Base-by-base conservation (phyloP, 1,140 invertebrate genomes). In the Drosophila malerkotliana region DNA sequence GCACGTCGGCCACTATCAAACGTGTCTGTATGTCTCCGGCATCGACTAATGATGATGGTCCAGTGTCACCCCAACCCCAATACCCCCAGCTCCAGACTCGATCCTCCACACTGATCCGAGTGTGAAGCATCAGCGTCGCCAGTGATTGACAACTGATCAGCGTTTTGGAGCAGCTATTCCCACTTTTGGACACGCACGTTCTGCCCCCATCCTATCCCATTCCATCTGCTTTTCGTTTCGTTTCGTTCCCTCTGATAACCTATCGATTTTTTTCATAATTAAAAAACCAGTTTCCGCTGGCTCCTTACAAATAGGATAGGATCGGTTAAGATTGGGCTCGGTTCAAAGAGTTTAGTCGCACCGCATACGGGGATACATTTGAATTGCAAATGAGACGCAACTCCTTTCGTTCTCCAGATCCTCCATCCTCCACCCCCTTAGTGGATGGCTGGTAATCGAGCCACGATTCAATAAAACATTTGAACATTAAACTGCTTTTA, bases 401-500 rank as follows among this genome's bases (percentile, higher is more conserved):
- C 79, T 73, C 39, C 58, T 45, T 55, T 44, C 26, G 26, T 0
- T 10, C 37, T 45, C 64, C 41, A 7, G 26, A 28, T 49, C n/a
- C 2, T 1, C 41, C 14, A 44, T 26, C 28, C 15, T 4, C 2
- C 44, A 18, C 18, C 15, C 21, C 41, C 44, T 26, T 39, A 44
- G 18, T 15, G 14, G 21, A 6, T 45, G 8, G 15, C 56, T 34
- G 61, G 82, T 85, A 85, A 85, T 88, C 82, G 71, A 87, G 71
- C 62, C 62, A 48, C 74, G 75, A 88, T 79, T 89, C 83, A 88
- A 88, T 88, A 88, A 89, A 88, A 87, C 84, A 83, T 88, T 89
- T 88, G 76, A 84, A 88, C 83, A 88, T 88, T 88, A 88, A 89
- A 88, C 83, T 89, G 83, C 83, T 88, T 88, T 88, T 88, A 88